Evolutionary conservation across 2,113 vertebrate genomes (phyloP).

Genomic region (Fregata magnificens): DNA sequence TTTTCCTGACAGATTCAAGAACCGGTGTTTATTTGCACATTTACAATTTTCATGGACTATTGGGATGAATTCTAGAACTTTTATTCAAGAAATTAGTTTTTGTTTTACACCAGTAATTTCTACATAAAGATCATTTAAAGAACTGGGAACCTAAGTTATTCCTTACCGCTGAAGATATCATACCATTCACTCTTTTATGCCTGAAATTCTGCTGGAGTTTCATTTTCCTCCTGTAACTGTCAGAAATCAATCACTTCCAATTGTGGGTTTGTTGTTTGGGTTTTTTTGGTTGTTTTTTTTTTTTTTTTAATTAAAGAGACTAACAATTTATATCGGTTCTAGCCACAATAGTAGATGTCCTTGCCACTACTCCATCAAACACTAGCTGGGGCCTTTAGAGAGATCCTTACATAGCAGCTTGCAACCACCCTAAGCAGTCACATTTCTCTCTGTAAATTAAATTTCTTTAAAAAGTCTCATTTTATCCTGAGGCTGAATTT

Average conservation of each 20-base stretch:
- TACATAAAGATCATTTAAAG: neutral
- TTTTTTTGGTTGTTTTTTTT: neutral
- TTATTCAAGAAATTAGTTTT: neutral
- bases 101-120: neutral
- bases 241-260: neutral
- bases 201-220: neutral
- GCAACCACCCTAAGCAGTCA: neutral
- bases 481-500: constrained; percentile 46
- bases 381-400: neutral
- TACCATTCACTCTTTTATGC: neutral
- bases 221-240: neutral
- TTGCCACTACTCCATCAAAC: neutral
- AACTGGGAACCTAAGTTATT: neutral
- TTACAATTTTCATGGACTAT: neutral
- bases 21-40: neutral
- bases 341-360: neutral
- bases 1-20: neutral
- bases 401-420: neutral
- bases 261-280: neutral
- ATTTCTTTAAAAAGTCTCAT: constrained; percentile 19
- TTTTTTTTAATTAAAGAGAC: neutral
- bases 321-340: neutral
- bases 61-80: neutral
- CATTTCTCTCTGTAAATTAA: constrained; percentile 38
- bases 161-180: neutral